Evolutionary conservation across 2,113 vertebrate genomes (phyloP).

Genomic region (Sorex araneus): DNA sequence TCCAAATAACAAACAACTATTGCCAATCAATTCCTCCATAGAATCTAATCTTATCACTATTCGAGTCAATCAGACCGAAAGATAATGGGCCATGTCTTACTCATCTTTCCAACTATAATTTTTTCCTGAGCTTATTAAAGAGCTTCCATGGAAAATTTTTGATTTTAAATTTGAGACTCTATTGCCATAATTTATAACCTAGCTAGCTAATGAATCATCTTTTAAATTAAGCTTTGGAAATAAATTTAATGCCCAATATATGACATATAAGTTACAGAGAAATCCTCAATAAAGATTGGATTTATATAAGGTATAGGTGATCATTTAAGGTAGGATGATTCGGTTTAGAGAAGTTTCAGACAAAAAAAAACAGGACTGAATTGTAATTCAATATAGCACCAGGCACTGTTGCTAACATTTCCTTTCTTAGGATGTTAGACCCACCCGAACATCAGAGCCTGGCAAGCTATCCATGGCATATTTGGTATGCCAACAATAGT

Average conservation of each 20-base stretch:
- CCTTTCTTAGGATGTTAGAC: background rate
- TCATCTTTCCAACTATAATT: background rate
- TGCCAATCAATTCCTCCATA: background rate
- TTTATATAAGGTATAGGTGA: background rate
- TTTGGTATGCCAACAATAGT: too few relatives aligned
- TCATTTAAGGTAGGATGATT: background rate
- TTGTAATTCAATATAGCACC: background rate
- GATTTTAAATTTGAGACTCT: constrained; percentile 46
- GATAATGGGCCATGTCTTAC: background rate
- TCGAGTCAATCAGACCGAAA: background rate
- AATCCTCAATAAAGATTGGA: background rate
- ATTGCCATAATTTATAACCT: constrained; percentile 24
- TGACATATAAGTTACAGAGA: constrained; percentile 25
- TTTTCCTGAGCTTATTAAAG: constrained; percentile 16
- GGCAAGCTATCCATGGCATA: too few relatives aligned
- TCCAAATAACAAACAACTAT: background rate
- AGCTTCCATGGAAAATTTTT: background rate
- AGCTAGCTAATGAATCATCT: constrained; percentile 43
- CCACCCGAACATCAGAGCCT: too few relatives aligned
- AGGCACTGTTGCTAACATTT: background rate
- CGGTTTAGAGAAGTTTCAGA: constrained; percentile 3
- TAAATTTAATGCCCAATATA: background rate
- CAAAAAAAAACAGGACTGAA: background rate
- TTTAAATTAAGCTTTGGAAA: constrained; percentile 48
- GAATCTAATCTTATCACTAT: constrained; percentile 3